Percentiles rank a stretch among this genome's conserved stretches.
Conservation (phyloP, 2,888 invertebrate species). For the Chouioia cunea region DNA sequence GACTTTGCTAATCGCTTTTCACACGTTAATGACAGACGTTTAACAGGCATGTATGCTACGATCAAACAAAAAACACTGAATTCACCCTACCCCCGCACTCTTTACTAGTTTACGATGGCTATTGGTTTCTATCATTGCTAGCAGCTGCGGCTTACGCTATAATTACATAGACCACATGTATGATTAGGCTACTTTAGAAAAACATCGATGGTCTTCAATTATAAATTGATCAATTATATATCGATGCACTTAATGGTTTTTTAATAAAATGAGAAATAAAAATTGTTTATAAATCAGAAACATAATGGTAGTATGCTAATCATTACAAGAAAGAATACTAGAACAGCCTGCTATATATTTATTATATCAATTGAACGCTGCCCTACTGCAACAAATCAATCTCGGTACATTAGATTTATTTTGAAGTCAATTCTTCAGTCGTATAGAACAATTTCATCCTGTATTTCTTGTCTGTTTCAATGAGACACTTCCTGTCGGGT, state of each 20-base stretch:
- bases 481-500: conserved; percentile 45
- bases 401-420: conserved; percentile 21
- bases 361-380: background rate
- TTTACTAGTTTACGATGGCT: conserved; percentile 2
- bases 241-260: too few species aligned
- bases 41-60: conserved; percentile 8
- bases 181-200: background rate
- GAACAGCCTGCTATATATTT: conserved; percentile 6
- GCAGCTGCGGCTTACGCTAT: conserved; percentile 1
- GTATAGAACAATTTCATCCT: conserved; percentile 30
- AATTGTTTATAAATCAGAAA: too few species aligned
- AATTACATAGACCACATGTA: conserved; percentile 9
- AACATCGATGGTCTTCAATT: too few species aligned
- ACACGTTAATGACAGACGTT: conserved; percentile 2
- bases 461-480: conserved; percentile 43
- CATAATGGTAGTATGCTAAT: too few species aligned
- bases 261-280: too few species aligned
- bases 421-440: conserved; percentile 8
- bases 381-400: conserved; percentile 15
- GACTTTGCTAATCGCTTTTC: conserved; percentile 26
- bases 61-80: background rate
- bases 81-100: background rate
- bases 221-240: too few species aligned
- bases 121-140: background rate
- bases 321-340: background rate